These are phyloP conservation scores for Pholis gunnellus DNA, from an alignment of 2,113 vertebrate genomes.

Conservation along the genomic window DNA sequence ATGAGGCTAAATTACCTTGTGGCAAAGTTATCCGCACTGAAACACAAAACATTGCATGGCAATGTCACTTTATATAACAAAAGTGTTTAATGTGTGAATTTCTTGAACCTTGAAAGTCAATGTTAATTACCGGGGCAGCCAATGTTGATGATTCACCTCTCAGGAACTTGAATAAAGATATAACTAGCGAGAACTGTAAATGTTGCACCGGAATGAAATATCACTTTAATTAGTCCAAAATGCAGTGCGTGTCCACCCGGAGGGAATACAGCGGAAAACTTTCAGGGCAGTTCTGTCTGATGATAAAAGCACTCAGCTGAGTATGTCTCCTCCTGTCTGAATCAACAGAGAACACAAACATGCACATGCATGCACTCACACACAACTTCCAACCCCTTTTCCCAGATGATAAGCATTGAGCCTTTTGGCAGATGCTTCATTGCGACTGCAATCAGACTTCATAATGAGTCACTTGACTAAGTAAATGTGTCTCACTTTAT, in stretches of 20 bases:
- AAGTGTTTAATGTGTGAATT: constrained; percentile 11
- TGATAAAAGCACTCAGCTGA: constrained; percentile 59
- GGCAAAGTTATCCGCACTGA: constrained; percentile 8
- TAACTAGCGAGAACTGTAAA: constrained; percentile 38
- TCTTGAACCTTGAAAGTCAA: constrained; percentile 1
- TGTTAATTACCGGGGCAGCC: constrained; percentile 16
- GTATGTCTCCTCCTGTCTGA: constrained; percentile 51
- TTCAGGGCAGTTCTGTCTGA: constrained; percentile 42
- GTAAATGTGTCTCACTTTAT: constrained; percentile 36
- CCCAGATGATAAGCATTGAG: constrained; percentile 48
- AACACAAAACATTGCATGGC: background rate
- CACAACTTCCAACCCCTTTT: constrained; percentile 29
- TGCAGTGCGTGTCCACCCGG: constrained; percentile 18
- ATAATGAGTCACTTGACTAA: constrained; percentile 59
- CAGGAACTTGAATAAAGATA: constrained; percentile 21
- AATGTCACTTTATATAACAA: background rate
- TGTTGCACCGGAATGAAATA: constrained; percentile 49
- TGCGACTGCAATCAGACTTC: constrained; percentile 58
- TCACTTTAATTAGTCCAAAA: constrained; percentile 60
- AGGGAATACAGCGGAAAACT: constrained; percentile 41
- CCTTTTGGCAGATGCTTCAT: constrained; percentile 63
- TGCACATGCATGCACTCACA: constrained; percentile 6
- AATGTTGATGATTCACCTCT: constrained; percentile 18
- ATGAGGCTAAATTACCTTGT: background rate
- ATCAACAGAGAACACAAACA: constrained; percentile 56